Percentiles rank a stretch among this genome's conserved stretches.
Conservation (phyloP, 2,113 vertebrate species). For the Antechinus stuartii region DNA sequence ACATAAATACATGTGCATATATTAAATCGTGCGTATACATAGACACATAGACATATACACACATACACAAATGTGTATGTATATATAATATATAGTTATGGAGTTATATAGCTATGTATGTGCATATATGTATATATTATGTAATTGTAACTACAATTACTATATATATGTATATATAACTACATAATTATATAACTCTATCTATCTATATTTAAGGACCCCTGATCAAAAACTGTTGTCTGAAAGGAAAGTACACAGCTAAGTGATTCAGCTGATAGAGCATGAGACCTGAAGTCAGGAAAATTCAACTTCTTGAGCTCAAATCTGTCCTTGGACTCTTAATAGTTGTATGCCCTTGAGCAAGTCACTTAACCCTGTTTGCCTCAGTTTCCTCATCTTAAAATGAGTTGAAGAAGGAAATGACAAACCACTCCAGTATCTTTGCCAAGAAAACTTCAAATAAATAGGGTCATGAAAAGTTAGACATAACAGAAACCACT, state of each 20-base stretch:
- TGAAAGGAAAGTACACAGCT: background rate
- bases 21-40: too few relatives aligned
- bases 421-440: background rate
- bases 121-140: too few relatives aligned
- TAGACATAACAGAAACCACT: background rate
- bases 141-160: too few relatives aligned
- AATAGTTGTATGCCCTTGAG: background rate
- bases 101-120: too few relatives aligned
- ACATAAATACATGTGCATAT: too few relatives aligned
- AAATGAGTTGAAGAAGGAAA: background rate
- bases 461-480: too few relatives aligned
- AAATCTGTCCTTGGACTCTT: background rate
- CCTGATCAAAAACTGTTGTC: background rate
- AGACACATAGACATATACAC: too few relatives aligned
- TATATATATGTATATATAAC: too few relatives aligned
- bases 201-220: background rate
- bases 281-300: background rate
- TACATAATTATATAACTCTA: too few relatives aligned
- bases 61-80: too few relatives aligned
- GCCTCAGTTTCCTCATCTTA: background rate
- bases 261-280: background rate
- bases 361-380: background rate
- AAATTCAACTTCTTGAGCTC: background rate
- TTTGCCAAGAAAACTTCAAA: background rate
- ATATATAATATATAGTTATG: too few relatives aligned